Evolutionary conservation across 2,888 invertebrate genomes (phyloP), one percentile per base, ranked within the genome.

Genomic region (Caenorhabditis sp.): DNA sequence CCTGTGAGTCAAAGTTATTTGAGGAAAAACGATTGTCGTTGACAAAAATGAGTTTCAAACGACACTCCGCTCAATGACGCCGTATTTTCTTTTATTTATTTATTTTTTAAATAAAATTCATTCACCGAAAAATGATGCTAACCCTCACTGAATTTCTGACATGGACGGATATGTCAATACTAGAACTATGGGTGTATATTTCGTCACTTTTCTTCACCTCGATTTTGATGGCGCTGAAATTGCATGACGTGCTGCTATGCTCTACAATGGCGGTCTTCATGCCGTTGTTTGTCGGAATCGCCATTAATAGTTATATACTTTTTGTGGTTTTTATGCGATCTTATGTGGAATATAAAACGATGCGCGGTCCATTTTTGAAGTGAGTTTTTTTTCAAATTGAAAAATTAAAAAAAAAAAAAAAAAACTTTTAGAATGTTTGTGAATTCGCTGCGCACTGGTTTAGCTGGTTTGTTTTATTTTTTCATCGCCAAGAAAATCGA

Each of bases 161-260:
- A 78, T 97, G 96, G 97, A 91, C 96, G 64, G 95, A 96, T 79
- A 91, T 97, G 62, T 95, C 97, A 21, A 92, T 94, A 69, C 95
- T 97, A 89, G 97, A 97, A 90, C 93, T 97, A 88, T 93, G 95
- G 92, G 92, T 95, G 74, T 94, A 95, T 88, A 90, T 95, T 57
- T 91, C 94, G 65, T 92, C 94, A 2, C 89, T 95, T 64, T 91
- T 94, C 49, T 91, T 94, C 73, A 96, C 96, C 86, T 93, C 94
- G 12, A 91, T 95, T 66, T 89, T 95, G 58, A 89, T 95, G 76
- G 93, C 43, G 10, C 53, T 79, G 1, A 79, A 81, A 68, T 36
- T 71, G 0, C 67, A 72, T 24, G 27, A 50, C 12, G 19, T 69
- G 4, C 10, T 82, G 12, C 14, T 54, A 19, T 81, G 91, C 53